Conservation (phyloP, 2,888 invertebrate species). For the Trissonchulus sp. region DNA sequence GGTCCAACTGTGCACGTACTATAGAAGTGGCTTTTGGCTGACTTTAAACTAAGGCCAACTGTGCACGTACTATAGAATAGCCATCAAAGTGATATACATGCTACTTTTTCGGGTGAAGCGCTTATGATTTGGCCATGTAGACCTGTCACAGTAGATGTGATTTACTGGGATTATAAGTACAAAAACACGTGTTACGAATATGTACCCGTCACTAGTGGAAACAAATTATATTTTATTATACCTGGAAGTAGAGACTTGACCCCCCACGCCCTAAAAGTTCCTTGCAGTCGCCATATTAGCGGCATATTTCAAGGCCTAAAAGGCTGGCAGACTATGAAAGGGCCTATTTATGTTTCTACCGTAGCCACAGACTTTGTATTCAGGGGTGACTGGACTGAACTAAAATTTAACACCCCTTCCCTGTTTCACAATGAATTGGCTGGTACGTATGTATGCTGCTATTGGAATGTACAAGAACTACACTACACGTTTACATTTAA, state of each 20-base stretch:
- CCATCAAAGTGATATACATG: slow-evolving; percentile 12
- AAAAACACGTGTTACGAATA: slow-evolving; percentile 21
- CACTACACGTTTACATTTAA: neutral
- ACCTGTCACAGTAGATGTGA: neutral
- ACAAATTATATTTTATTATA: neutral
- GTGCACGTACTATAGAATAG: too few relatives aligned
- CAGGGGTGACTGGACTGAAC: neutral
- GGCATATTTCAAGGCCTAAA: slow-evolving; percentile 5
- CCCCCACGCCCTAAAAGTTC: neutral
- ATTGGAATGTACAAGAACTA: neutral
- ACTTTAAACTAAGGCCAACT: too few relatives aligned
- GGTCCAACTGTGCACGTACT: too few relatives aligned
- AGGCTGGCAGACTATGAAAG: neutral
- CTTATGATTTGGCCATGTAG: slow-evolving; percentile 23
- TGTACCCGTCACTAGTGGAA: neutral
- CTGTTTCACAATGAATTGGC: neutral
- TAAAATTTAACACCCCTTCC: neutral
- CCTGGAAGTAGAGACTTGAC: slow-evolving; percentile 12
- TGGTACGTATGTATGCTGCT: neutral
- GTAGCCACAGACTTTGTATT: neutral
- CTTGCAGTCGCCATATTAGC: slow-evolving; percentile 10
- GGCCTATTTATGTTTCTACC: neutral
- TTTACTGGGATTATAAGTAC: slow-evolving; percentile 21
- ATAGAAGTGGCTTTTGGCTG: too few relatives aligned
- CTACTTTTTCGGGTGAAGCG: slow-evolving; percentile 23